A percentile compares a stretch with the other conserved stretches of the same genome.
Evolutionary conservation across 2,797 vertebrate genomes (phyloP).

Genomic region (Tolypeutes matacus): DNA sequence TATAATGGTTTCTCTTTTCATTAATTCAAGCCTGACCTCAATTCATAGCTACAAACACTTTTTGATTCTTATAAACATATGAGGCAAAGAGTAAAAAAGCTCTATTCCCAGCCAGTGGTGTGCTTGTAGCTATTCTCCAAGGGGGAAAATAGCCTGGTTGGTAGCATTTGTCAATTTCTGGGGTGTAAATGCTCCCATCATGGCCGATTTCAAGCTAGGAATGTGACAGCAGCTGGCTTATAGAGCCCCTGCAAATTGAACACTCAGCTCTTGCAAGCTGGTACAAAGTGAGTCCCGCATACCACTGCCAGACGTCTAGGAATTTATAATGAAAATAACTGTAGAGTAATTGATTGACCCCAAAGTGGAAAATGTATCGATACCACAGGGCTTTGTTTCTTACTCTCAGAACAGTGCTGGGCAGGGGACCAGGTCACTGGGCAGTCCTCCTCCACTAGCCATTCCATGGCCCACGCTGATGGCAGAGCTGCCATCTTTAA

Average conservation of each 20-base stretch:
- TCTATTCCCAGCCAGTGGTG: background rate
- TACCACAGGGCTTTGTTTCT: conserved; percentile 3
- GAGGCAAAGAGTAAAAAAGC: background rate
- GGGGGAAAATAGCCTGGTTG: background rate
- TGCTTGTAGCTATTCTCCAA: background rate
- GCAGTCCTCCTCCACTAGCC: background rate
- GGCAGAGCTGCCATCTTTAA: background rate
- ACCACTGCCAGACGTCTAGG: background rate
- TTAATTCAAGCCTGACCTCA: background rate
- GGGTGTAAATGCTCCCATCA: background rate
- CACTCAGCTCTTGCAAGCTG: background rate
- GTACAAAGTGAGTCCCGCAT: background rate
- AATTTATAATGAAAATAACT: background rate
- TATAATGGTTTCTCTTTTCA: background rate
- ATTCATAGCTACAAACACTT: background rate
- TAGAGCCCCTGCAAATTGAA: background rate
- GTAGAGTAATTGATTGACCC: background rate
- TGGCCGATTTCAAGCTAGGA: conserved; percentile 11
- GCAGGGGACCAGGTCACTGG: background rate
- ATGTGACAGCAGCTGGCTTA: background rate
- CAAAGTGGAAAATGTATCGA: background rate
- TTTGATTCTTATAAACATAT: background rate
- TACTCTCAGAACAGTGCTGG: background rate
- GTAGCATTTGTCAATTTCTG: background rate
- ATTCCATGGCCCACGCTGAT: background rate